A percentile compares a stretch with the other conserved stretches of the same genome.
Conservation (phyloP, 2,888 invertebrate species). For the Drosophila mayaguana region DNA sequence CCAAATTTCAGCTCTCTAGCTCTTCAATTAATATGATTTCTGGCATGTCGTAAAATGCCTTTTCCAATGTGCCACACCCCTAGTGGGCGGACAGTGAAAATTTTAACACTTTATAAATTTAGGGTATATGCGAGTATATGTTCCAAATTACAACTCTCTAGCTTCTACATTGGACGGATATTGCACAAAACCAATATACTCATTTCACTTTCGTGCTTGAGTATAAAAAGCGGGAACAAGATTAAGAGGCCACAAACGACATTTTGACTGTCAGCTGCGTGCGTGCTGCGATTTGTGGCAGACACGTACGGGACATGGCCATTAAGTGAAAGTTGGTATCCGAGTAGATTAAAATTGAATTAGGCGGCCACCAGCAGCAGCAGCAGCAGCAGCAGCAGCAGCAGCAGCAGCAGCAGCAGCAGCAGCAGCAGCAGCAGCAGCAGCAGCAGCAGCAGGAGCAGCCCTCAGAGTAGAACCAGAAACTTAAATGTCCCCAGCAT, state of each 20-base stretch:
- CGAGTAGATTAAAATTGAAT: conserved; percentile 66
- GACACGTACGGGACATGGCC: not conserved
- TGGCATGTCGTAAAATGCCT: too few species aligned
- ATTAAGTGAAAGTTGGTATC: conserved; percentile 22
- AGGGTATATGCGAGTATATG: too few species aligned
- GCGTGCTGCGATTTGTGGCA: conserved; percentile 47
- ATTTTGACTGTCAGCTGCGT: conserved; percentile 30
- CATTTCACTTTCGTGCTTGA: too few species aligned
- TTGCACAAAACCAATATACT: too few species aligned
- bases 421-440: not conserved
- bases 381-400: not conserved
- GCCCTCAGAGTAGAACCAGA: not conserved
- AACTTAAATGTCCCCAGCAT: conserved; percentile 24
- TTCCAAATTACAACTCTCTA: too few species aligned
- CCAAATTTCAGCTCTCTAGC: too few species aligned
- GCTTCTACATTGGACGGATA: too few species aligned
- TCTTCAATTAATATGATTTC: too few species aligned
- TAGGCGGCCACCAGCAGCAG: conserved; percentile 35
- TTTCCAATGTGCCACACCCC: too few species aligned
- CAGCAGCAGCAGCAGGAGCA: too few species aligned
- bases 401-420: not conserved
- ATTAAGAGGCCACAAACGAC: conserved; percentile 15
- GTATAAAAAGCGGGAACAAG: conserved; percentile 13
- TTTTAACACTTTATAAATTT: too few species aligned
- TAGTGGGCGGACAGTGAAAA: too few species aligned